Evolutionary conservation across 2,888 invertebrate species (phyloP), one percentile per base, ranked within the genome.

Genomic region (Euclidia mi): DNA sequence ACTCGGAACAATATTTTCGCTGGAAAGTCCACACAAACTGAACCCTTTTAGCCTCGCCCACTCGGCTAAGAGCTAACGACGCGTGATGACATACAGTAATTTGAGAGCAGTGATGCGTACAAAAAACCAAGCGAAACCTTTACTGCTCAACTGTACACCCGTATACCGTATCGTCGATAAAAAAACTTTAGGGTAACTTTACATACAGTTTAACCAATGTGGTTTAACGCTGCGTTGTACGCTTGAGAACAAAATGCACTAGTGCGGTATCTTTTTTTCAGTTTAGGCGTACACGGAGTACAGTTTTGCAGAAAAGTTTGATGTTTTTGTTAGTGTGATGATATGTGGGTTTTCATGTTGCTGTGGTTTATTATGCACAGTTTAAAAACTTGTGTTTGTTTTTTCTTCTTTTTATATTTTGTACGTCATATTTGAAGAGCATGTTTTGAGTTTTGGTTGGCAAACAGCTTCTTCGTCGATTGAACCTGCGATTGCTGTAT

Each of bases 161-260:
- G 41, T 32, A 32, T 32, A 25, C 7, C 10, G 44, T 32, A 34
- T 34, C 34, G 12, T 34, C 12, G 37, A 41, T 56, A 65, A 70
- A 55, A 40, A 53, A n/a, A 56, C 44, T 68, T 50, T 29, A 31
- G 37, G 32, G 20, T 62, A 69, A 65, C 65, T 69, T 69, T 65
- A 53, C 63, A 65, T 65, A 56, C 52, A 64, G 45, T 72, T 46
- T n/a, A n/a, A n/a, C n/a, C n/a, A n/a, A n/a, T n/a, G n/a, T n/a
- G n/a, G n/a, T n/a, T n/a, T 65, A 65, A 61, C 55, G 56, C 49
- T 63, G 43, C 56, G 46, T 37, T 28, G 56, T 51, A 68, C 47
- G 45, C 63, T 37, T 37, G 56, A 65, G 61, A 62, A 65, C 65
- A 58, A 62, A 68, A 69, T 69, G 68, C 68, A 68, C 65, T 68